Evolutionary conservation across 2,888 invertebrate genomes (phyloP), one percentile per base, ranked within the genome.

Genomic region (Plebejus anna): DNA sequence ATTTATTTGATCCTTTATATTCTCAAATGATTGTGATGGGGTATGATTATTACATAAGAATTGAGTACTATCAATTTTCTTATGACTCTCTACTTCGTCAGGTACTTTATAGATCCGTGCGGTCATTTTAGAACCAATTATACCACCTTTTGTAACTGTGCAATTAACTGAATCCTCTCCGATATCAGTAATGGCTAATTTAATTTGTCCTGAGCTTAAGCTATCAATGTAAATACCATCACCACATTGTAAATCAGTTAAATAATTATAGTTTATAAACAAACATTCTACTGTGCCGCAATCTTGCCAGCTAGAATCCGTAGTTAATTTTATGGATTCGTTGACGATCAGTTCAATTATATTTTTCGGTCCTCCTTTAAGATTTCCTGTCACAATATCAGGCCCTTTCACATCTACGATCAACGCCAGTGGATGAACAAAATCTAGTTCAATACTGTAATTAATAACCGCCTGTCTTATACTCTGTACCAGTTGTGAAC

Each of bases 21-120:
- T 96, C 81, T 96, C 95, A 84, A 97, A 95, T 9, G 96, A 96
- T 87, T 97, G 96, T 80, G 87, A 83, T 42, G 96, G 96, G 84
- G 96, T 96, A 86, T 97, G 97, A 81, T 85, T 84, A 80, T 86
- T 82, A 11, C 84, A 82, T 38, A 89, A 13, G 1, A 95, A 89
- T 78, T 94, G 91, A 75, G 84, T 80, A 78, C 90, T 91, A 79
- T 95, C 95, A 75, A 86, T 87, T 9, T 88, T 88, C 59, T 91
- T 84, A 55, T 82, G 83, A 32, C 89, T 82, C 32, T 89, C 87
- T 7, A 91, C 80, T 75, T 95, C 94, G 11, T 90, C 83, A 0
- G 95, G 94, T 32, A 92, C 86, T 80, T 94, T 94, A n/a, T 93
- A 89, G 76, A 95, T 89, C 47, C 93, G 89, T 0, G 95, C 95